Conservation (phyloP, 2,888 invertebrate species). For the Thymelicus lineola region DNA sequence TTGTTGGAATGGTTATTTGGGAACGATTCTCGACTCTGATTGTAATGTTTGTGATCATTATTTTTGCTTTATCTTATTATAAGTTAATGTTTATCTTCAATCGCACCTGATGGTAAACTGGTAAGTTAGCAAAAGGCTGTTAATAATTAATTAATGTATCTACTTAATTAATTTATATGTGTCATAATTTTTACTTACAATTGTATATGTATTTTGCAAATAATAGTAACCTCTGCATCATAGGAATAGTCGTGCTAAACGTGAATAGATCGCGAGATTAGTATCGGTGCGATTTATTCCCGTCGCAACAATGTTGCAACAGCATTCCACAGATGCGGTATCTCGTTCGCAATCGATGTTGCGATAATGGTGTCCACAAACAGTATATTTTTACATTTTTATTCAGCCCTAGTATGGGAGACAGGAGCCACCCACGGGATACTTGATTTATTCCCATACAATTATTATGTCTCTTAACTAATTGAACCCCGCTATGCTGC, state of each 20-base stretch:
- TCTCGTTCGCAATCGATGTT: conserved; percentile 26
- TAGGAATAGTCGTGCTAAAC: not conserved
- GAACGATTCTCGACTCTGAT: too few relatives aligned
- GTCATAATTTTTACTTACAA: not conserved
- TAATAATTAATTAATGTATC: not conserved
- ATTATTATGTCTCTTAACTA: conserved; percentile 9
- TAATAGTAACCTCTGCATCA: not conserved
- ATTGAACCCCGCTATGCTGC: not conserved
- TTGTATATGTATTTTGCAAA: not conserved
- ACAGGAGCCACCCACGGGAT: conserved; percentile 43
- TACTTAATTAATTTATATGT: not conserved
- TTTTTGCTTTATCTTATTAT: too few relatives aligned
- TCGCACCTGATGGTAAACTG: too few relatives aligned
- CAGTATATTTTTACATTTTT: conserved; percentile 36
- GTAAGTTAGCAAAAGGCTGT: not conserved
- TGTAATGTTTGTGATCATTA: too few relatives aligned
- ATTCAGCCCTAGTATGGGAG: conserved; percentile 14
- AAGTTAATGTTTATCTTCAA: too few relatives aligned
- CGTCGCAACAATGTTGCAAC: conserved; percentile 33
- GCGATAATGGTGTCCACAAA: conserved; percentile 23
- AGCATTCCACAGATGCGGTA: conserved; percentile 30
- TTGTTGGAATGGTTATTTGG: too few relatives aligned
- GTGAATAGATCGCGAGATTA: conserved; percentile 22
- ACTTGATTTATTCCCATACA: conserved; percentile 46
- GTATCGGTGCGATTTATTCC: conserved; percentile 32